These are phyloP conservation scores for Eubasilissa regina DNA, from an alignment of 1,140 invertebrate species.

Conservation along the genomic window DNA sequence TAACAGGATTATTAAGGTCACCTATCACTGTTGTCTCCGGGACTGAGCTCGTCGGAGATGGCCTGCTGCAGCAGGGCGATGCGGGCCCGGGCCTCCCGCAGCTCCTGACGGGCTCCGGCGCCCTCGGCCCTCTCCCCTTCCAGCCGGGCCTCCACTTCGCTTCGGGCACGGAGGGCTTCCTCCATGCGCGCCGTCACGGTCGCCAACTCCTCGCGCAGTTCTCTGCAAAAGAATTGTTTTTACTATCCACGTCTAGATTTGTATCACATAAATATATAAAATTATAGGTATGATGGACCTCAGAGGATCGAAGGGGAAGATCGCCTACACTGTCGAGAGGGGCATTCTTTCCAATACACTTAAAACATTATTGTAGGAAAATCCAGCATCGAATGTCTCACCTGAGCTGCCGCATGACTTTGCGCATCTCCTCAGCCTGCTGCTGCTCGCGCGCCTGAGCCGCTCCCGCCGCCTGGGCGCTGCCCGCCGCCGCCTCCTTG, in stretches of 20 bases:
- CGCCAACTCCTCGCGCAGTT: conserved; percentile 68
- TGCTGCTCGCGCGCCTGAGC: conserved; percentile 81
- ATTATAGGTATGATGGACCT: too few species aligned
- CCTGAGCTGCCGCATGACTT: conserved; percentile 69
- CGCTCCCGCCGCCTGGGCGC: conserved; percentile 82
- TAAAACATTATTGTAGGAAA: too few species aligned
- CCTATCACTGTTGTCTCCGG: conserved; percentile 68
- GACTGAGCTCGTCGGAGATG: conserved; percentile 68
- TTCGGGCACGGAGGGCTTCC: conserved; percentile 63
- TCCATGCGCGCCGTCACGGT: conserved; percentile 63
- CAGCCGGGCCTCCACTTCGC: conserved; percentile 64
- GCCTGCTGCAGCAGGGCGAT: conserved; percentile 68
- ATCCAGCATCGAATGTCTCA: conserved; percentile 42
- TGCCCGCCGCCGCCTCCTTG: conserved; percentile 88
- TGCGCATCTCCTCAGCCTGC: conserved; percentile 83
- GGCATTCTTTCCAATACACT: too few species aligned
- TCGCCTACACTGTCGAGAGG: too few species aligned
- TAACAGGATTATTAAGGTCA: conserved; percentile 54
- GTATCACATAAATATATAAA: too few species aligned
- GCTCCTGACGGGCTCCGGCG: conserved; percentile 65
- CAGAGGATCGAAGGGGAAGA: too few species aligned
- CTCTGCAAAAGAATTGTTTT: conserved; percentile 58
- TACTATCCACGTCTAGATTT: too few species aligned
- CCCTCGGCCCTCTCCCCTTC: conserved; percentile 65
- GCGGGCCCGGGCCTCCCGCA: conserved; percentile 65